Base-by-base conservation (phyloP, 2,888 invertebrate species). In the Drosophila imparisetae region DNA sequence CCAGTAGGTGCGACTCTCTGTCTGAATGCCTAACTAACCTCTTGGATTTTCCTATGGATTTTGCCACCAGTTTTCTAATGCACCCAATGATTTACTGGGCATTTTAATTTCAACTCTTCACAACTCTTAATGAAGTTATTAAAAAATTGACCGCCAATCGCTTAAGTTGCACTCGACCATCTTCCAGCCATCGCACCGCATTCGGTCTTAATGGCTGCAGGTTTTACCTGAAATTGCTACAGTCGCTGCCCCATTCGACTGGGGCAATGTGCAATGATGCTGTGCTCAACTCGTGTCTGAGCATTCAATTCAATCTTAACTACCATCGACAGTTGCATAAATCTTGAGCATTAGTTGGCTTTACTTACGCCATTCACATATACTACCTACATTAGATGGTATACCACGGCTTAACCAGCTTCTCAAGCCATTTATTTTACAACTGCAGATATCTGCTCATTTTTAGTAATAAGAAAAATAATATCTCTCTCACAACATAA, bases 301-400 rank as follows among this genome's bases (percentile, higher is more conserved):
- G 90, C 86, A 90, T 90, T 88, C 83, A 90, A 88, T 88, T 80
- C 83, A 78, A 88, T 80, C 90, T 87, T 78, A 82, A 85, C 89
- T 76, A 70, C 75, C 78, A 86, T 90, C 78, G 89, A 80, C 80
- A 90, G 90, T 75, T 82, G 75, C 75, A 90, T 90, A 85, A 87
- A 85, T 85, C 91, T 75, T 63, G 38, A 36, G 74, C 66, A 80
- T 83, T 77, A 77, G 64, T 62, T 62, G 29, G 32, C 34, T 45
- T 18, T 21, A 45, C 49, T 36, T 34, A 42, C 30, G 30, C 38
- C 40, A 30, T 30, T 45, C 24, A 48, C 45, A 34, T 49, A 62
- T 40, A 58, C 57, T 40, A 69, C 18, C 29, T 15, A 34, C 34
- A 48, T 32, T 38, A 50, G 30, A 11, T 30, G 30, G 24, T 53